A percentile compares a stretch with the other conserved stretches of the same genome.
Evolutionary conservation across 1,140 invertebrate species (phyloP).

Genomic region (Drosophila gunungcola): DNA sequence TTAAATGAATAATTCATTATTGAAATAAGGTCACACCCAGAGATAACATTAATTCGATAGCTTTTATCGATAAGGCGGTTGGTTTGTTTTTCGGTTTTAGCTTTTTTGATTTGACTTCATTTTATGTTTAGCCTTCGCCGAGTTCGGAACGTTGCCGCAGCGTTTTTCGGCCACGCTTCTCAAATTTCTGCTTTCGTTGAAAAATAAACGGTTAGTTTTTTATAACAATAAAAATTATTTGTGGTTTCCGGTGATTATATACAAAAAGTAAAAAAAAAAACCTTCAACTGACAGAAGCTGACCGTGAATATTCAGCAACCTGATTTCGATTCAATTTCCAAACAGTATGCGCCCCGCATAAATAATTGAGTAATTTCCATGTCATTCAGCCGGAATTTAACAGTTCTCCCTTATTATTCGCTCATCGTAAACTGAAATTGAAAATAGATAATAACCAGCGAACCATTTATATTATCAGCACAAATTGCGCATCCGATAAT

Average conservation of each 20-base stretch:
- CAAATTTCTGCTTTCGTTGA: conserved; percentile 2
- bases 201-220: conserved; percentile 28
- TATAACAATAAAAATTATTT: conserved; percentile 5
- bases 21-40: background rate
- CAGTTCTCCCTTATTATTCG: conserved; percentile 33
- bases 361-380: conserved; percentile 75
- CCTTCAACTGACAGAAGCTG: conserved; percentile 53
- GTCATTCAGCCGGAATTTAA: conserved; percentile 41
- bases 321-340: conserved; percentile 23
- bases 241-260: conserved; percentile 22
- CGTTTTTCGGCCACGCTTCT: conserved; percentile 20
- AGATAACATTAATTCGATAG: background rate
- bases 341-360: conserved; percentile 59
- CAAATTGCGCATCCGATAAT: conserved; percentile 63
- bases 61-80: background rate
- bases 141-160: conserved; percentile 30
- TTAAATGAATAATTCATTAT: background rate
- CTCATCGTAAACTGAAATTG: conserved; percentile 35
- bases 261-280: conserved; percentile 33
- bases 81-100: conserved; percentile 1
- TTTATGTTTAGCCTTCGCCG: conserved; percentile 29
- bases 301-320: conserved; percentile 65
- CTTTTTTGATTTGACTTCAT: conserved; percentile 21
- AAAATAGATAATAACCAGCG: conserved; percentile 35
- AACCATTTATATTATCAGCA: conserved; percentile 60